Base-by-base conservation (phyloP, 2,797 vertebrate genomes). In the Artibeus lituratus region DNA sequence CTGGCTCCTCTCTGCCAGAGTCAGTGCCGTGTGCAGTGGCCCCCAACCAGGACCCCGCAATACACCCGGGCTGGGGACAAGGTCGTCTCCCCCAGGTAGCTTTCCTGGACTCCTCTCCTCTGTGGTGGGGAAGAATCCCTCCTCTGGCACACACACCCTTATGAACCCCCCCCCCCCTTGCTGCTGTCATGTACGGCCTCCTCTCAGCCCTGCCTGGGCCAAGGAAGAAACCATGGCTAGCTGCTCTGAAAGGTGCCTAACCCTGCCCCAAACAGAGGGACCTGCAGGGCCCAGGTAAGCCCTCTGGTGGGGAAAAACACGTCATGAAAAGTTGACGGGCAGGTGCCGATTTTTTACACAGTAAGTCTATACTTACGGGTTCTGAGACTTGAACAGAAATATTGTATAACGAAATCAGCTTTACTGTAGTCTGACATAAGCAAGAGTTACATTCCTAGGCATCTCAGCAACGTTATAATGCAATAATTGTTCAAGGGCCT, bases 131-230 rank as follows among this genome's bases (percentile, higher is more conserved):
- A 47, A 26, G 37, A 55, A 10, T 12, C 29, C 44, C 49, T 35
- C 44, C 73, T 3, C 24, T 10, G 7, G 67, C 37, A 74, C 15
- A 19, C 12, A 32, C 1, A 22, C 6, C 16, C 57, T 57, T 18
- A 57, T 3, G 24, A 55, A 32, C 32, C 47, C 29, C 37, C n/a
- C n/a, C 70, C n/a, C 21, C 37, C 44, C 55, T 32, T 4, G 10
- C 11, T 22, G 22, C 62, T 10, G 16, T 37, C 29, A 32, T 0
- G 1, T 15, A 12, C 62, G 18, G 8, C 39, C 10, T 65, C 73
- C 14, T 26, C 10, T 39, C 2, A 21, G 12, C 22, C 42, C 62
- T 3, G 4, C 8, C 22, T 0, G 0, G 26, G n/a, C 18, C 26
- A 55, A 51, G n/a, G n/a, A 0, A 4, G 62, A 51, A 70, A 78